Percentiles rank a stretch among this genome's conserved stretches.
Conservation (phyloP, 35 echinoderm and acorn worm species). For the Strongylocentrotus purpuratus region DNA sequence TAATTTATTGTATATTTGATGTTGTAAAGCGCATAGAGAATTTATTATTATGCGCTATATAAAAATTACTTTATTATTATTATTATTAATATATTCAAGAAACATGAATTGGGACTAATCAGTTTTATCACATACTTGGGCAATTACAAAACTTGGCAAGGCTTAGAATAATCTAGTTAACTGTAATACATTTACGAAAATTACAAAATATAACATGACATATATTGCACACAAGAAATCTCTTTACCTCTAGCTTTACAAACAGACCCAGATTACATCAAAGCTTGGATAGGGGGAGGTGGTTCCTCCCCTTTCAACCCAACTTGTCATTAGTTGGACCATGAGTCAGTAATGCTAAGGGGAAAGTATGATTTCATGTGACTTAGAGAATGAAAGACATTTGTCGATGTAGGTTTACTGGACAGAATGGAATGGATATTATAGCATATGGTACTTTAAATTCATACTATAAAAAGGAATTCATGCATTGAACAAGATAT, state of each 20-base stretch:
- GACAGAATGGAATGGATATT: neutral
- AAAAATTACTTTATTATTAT: too few relatives aligned
- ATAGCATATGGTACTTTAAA: neutral
- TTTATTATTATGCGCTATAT: too few relatives aligned
- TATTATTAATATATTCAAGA: too few relatives aligned
- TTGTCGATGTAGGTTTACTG: neutral
- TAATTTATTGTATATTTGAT: too few relatives aligned
- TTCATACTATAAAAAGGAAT: neutral
- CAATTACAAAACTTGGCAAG: too few relatives aligned
- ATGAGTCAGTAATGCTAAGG: neutral
- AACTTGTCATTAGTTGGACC: constrained; percentile 43
- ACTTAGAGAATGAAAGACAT: neutral
- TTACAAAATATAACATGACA: too few relatives aligned
- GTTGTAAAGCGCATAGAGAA: too few relatives aligned
- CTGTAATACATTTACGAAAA: too few relatives aligned
- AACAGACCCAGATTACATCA: constrained; percentile 19
- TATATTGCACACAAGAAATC: neutral
- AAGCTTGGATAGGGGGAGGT: constrained; percentile 41
- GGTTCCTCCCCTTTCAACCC: constrained; percentile 39
- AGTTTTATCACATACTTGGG: too few relatives aligned
- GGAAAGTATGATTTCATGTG: neutral
- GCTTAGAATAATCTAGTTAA: too few relatives aligned
- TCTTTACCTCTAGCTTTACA: neutral
- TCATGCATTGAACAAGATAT: neutral
- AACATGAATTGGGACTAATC: too few relatives aligned